Base-by-base conservation (phyloP, 2,888 invertebrate genomes). In the Drosophila falleni region DNA sequence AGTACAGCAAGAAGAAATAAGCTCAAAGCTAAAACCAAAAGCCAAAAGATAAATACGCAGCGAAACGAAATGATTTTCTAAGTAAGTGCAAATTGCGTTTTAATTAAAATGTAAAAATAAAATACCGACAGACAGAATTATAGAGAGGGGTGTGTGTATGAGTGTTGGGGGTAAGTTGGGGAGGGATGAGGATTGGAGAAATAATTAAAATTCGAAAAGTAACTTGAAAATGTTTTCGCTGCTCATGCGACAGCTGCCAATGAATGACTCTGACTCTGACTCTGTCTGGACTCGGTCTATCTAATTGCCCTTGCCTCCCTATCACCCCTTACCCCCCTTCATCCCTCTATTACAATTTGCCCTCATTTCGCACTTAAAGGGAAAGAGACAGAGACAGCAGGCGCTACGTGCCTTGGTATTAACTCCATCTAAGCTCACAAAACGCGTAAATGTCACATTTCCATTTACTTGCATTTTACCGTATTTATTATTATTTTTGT, bases 51-150 rank as follows among this genome's bases (percentile, higher is more conserved):
- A 85, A 69, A 85, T 74, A 88, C 73, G 71, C 71, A 74, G 55
- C 80, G 72, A 88, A 80, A 75, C 71, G 71, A 88, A 88, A 89
- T 89, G 75, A 87, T 89, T 89, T 80, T 75, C 84, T 84, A 89
- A 84, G 89, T 84, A 84, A 84, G 84, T 87, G 84, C 81, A 89
- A 84, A 84, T 87, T 84, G 84, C 78, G 84, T 89, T 89, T 87
- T 89, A 84, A 84, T 89, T 84, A 84, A 84, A 84, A 84, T 84
- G 89, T 89, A 80, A 84, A 84, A 84, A 89, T 87, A 83, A 86
- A 83, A 70, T 19, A 31, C 29, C 0, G 6, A 8, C 29, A 11
- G 39, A 44, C 19, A 23, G 35, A 29, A 39, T 33, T 23, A 13
- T 15, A 2, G 41, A 8, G 26, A 37, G 39, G 26, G 42, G 37